Base-by-base conservation (phyloP, 2,797 vertebrate species). In the Bradypodion pumilum region DNA sequence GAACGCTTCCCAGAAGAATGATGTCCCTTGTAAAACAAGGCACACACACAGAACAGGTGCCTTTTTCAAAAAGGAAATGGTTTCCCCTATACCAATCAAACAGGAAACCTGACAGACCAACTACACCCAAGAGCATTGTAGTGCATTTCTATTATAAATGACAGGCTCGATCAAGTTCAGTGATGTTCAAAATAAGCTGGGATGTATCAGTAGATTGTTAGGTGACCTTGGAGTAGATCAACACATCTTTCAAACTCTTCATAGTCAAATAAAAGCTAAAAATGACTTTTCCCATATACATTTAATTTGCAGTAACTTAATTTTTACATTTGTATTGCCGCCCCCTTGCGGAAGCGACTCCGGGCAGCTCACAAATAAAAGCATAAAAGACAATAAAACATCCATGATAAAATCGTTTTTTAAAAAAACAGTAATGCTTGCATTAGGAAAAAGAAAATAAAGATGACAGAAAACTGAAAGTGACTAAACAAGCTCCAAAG, bases 361-460 rank as follows among this genome's bases (percentile, higher is more conserved):
- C n/a, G n/a, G n/a, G n/a, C n/a, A n/a, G n/a, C n/a, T n/a, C n/a
- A n/a, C n/a, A n/a, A n/a, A n/a, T n/a, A n/a, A n/a, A n/a, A n/a
- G n/a, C n/a, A n/a, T n/a, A n/a, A n/a, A n/a, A n/a, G n/a, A n/a
- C n/a, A n/a, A n/a, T n/a, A n/a, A n/a, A n/a, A n/a, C n/a, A n/a
- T n/a, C n/a, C n/a, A n/a, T n/a, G n/a, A n/a, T n/a, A n/a, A n/a
- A n/a, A n/a, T n/a, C n/a, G n/a, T n/a, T n/a, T n/a, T n/a, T n/a
- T n/a, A 56, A 56, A 68, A 37, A 75, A 75, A 52, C n/a, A 72
- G 32, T 15, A 5, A 35, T 13, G 19, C 10, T 60, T 35, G 23
- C n/a, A 63, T 84, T 78, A 78, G 68, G 3, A 29, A 29, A 74
- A 59, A 76, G n/a, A 46, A 74, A 65, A n/a, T n/a, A n/a, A n/a